These are phyloP conservation scores for Drosophila sordidula DNA, from an alignment of 2,888 invertebrate genomes.

Conservation along the genomic window DNA sequence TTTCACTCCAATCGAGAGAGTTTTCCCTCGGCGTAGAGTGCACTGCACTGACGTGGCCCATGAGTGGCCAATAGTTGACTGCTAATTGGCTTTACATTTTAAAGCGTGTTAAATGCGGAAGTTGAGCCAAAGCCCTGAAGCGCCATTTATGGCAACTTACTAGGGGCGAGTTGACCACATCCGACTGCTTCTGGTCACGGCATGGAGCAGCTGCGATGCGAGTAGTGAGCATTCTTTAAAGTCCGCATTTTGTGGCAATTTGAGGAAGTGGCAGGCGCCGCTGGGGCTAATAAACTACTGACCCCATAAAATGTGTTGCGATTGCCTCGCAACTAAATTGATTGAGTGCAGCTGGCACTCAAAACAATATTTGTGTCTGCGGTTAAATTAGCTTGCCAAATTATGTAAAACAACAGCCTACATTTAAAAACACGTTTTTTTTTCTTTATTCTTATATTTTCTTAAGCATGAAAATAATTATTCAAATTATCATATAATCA, in stretches of 20 bases:
- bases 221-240: conserved; percentile 16
- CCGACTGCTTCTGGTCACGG: conserved; percentile 64
- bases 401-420: background rate
- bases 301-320: conserved; percentile 5
- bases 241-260: conserved; percentile 27
- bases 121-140: conserved; percentile 29
- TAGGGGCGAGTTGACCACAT: conserved; percentile 25
- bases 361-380: conserved; percentile 11
- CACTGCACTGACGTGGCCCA: background rate
- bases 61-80: conserved; percentile 1
- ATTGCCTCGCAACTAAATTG: conserved; percentile 31
- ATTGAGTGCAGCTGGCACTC: conserved; percentile 31
- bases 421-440: too few relatives aligned
- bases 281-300: conserved; percentile 49
- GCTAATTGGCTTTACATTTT: conserved; percentile 61
- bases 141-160: conserved; percentile 41
- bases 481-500: too few relatives aligned
- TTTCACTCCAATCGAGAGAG: background rate
- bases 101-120: conserved; percentile 45
- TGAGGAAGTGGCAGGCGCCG: conserved; percentile 35
- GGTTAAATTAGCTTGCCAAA: conserved; percentile 7
- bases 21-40: background rate
- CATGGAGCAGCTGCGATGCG: conserved; percentile 21
- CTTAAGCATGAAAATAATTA: too few relatives aligned
- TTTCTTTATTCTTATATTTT: too few relatives aligned